Base-by-base conservation (phyloP, 2,888 invertebrate species). In the Chrysolina haemoptera region DNA sequence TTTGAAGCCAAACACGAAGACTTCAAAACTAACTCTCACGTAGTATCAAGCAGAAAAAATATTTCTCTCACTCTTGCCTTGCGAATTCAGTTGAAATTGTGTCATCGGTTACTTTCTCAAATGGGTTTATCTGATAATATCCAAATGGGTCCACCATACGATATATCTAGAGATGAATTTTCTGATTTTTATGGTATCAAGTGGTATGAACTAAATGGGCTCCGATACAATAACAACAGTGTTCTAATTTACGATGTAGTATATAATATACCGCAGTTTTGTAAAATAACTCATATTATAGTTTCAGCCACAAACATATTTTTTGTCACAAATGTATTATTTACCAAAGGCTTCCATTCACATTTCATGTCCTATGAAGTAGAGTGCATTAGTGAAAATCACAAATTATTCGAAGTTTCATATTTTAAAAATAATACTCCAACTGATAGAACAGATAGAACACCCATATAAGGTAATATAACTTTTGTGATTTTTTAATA, bases 1-100 rank as follows among this genome's bases (percentile, higher is more conserved):
- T 79, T 70, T 68, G 77, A 77, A 55, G 74, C 59, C 16, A 76
- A 73, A 70, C 77, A 79, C 71, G 74, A 72, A 72, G 62, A 72
- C 35, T 46, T 71, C 18, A 77, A 78, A 77, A 43, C 68, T 4
- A 64, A 35, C 43, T 64, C 73, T 14, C 22, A 73, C 35, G 59
- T 64, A 41, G 50, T 46, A 40, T 35, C 55, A 41, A 68, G 62
- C 4, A 62, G 68, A 63, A 55, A 20, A 16, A 72, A 72, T 68
- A 27, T 71, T 20, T 41, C 55, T 12, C 46, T 55, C 12, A 55
- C 70, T 12, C 35, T 71, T 16, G 18, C 50, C 11, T 16, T 71
- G 11, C 65, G 55, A 18, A 22, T 40, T n/a, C 70, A 71, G 27
- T 40, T 71, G 9, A 40, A 55, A 64, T 50, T 64, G 16, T 20